Evolutionary conservation across 2,888 invertebrate species (phyloP).

Genomic region (Heteromurus nitidus): DNA sequence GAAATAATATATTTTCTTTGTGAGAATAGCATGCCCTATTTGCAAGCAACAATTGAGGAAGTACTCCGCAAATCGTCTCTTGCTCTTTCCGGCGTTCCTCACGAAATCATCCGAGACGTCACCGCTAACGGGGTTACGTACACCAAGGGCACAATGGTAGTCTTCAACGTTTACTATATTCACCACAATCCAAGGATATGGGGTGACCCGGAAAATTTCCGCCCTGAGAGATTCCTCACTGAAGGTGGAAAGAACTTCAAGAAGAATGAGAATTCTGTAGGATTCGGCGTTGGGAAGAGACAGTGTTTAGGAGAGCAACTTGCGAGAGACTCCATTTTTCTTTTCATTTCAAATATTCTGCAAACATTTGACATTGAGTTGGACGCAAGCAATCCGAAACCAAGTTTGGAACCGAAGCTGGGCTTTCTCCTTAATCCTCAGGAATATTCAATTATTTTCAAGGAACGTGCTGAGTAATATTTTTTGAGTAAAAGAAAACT

Average conservation of each 20-base stretch:
- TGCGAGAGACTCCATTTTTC: conserved; percentile 51
- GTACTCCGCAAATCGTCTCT: conserved; percentile 41
- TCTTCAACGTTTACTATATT: conserved; percentile 16
- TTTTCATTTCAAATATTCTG: conserved; percentile 44
- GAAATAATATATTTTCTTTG: conserved; percentile 42
- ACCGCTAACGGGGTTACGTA: not conserved
- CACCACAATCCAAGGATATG: conserved; percentile 24
- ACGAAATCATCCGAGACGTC: not conserved
- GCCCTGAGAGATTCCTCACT: conserved; percentile 37
- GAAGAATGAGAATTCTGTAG: conserved; percentile 41
- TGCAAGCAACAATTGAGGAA: conserved; percentile 47
- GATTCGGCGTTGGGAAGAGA: conserved; percentile 36
- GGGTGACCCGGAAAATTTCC: conserved; percentile 44
- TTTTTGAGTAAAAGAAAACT: not conserved
- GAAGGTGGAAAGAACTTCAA: conserved; percentile 33
- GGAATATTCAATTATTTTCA: conserved; percentile 41
- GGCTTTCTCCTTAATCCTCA: conserved; percentile 44
- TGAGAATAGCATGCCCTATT: conserved; percentile 55
- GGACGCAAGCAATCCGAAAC: conserved; percentile 35
- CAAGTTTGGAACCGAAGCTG: conserved; percentile 37
- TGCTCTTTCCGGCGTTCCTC: conserved; percentile 21
- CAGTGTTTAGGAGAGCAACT: conserved; percentile 50
- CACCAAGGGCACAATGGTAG: conserved; percentile 27
- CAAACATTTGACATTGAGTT: conserved; percentile 40
- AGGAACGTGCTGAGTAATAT: not conserved